Evolutionary conservation across 2,888 invertebrate species (phyloP).

Genomic region (Drosophila robusta): DNA sequence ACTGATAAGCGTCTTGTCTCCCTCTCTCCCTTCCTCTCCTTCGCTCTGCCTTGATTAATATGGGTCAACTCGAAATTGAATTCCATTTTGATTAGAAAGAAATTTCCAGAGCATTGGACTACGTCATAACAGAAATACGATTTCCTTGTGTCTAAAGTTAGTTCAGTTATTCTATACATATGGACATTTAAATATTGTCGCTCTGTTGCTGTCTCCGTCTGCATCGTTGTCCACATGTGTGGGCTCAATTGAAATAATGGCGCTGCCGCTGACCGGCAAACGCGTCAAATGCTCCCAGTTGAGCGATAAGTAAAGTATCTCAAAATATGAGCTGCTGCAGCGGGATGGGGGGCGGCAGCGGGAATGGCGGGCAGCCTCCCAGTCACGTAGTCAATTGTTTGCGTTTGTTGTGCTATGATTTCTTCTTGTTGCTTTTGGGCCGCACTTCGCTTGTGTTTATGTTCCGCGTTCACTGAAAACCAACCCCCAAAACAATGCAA

Average conservation of each 20-base stretch:
- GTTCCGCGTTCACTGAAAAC: conserved; percentile 40
- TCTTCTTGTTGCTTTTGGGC: conserved; percentile 25
- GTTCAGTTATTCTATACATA: conserved; percentile 1
- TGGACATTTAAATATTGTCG: conserved; percentile 34
- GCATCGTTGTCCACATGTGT: conserved; percentile 38
- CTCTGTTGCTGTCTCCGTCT: conserved; percentile 12
- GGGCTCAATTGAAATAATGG: conserved; percentile 44
- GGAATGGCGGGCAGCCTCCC: conserved; percentile 32
- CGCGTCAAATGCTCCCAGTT: conserved; percentile 41
- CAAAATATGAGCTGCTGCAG: conserved; percentile 15
- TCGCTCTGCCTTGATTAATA: conserved; percentile 26
- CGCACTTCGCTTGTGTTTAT: conserved; percentile 56
- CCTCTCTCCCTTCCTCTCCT: not conserved
- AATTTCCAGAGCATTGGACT: conserved; percentile 52
- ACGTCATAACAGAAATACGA: conserved; percentile 41
- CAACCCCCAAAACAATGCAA: conserved; percentile 42
- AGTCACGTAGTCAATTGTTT: conserved; percentile 72
- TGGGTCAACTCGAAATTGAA: conserved; percentile 64
- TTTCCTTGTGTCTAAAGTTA: conserved; percentile 30
- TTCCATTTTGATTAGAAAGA: conserved; percentile 67
- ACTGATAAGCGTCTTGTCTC: conserved; percentile 55
- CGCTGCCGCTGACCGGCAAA: conserved; percentile 48
- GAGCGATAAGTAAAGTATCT: conserved; percentile 68
- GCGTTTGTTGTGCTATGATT: conserved; percentile 66
- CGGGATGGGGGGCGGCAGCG: conserved; percentile 1